These are phyloP conservation scores for Drosophila heteroneura DNA, from an alignment of 2,888 invertebrate species.

Conservation along the genomic window DNA sequence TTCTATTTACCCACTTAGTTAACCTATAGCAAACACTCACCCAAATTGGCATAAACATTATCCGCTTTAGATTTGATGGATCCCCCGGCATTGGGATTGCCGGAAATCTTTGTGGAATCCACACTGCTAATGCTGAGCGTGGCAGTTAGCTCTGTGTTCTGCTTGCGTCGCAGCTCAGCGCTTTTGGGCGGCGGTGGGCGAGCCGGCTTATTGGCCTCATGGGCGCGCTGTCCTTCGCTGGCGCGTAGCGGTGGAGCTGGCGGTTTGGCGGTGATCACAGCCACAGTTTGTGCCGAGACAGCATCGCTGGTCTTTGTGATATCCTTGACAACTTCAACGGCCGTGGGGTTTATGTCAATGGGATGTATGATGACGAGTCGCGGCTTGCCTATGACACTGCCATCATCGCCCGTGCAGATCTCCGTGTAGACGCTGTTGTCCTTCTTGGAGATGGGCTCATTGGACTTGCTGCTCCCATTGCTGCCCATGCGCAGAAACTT, in stretches of 20 bases:
- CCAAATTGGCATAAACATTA: conserved; percentile 93
- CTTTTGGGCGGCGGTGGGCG: conserved; percentile 92
- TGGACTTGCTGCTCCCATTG: conserved; percentile 89
- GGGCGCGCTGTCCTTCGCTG: conserved; percentile 82
- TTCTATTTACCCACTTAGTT: conserved; percentile 17
- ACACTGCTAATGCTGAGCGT: conserved; percentile 65
- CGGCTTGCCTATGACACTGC: conserved; percentile 87
- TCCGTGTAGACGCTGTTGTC: conserved; percentile 85
- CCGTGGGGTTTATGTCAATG: conserved; percentile 92
- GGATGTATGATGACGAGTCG: conserved; percentile 95
- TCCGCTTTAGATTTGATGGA: conserved; percentile 86
- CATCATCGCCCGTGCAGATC: conserved; percentile 84
- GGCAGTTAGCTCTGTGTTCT: conserved; percentile 84
- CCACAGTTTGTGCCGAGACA: conserved; percentile 82
- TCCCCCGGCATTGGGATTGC: conserved; percentile 70
- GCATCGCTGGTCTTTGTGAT: conserved; percentile 85
- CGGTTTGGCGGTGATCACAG: conserved; percentile 87
- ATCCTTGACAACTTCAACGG: conserved; percentile 91
- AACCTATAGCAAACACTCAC: conserved; percentile 81
- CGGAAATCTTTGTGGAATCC: conserved; percentile 61
- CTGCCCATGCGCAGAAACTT: conserved; percentile 93
- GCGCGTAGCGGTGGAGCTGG: conserved; percentile 92
- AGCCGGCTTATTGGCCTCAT: conserved; percentile 88
- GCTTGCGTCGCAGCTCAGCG: conserved; percentile 88
- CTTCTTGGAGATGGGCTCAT: conserved; percentile 85